Evolutionary conservation across 2,113 vertebrate genomes (phyloP).

Genomic region (Bubo bubo): DNA sequence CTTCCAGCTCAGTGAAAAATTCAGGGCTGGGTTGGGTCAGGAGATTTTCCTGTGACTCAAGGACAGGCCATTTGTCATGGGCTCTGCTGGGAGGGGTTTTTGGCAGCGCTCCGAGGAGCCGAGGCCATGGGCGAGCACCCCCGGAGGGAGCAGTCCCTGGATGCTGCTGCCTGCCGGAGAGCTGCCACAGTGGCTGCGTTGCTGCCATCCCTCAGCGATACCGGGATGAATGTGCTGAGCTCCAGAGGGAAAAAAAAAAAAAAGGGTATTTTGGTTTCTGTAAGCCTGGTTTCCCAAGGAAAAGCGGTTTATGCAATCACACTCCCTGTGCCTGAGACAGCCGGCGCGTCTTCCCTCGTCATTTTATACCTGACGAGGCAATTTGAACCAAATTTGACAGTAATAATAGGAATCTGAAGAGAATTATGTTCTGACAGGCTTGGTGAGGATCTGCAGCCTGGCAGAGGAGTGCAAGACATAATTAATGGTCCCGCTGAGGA

Average conservation of each 20-base stretch:
- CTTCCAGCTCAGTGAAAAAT: background rate
- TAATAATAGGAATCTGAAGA: constrained; percentile 15
- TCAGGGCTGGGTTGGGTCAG: background rate
- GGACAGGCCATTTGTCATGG: background rate
- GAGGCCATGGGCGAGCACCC: fast-evolving
- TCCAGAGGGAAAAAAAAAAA: background rate
- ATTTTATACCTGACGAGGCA: background rate
- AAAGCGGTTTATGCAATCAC: background rate
- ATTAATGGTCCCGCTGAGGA: background rate
- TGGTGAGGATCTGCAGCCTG: background rate
- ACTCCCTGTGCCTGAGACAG: background rate
- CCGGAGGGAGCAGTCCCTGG: fast-evolving
- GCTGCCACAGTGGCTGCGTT: fast-evolving
- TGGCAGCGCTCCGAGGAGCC: fast-evolving
- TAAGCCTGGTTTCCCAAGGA: background rate
- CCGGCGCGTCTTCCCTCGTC: fast-evolving
- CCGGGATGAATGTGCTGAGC: background rate
- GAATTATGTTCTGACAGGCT: background rate
- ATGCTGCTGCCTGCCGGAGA: background rate
- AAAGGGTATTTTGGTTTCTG: background rate
- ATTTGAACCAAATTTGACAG: background rate
- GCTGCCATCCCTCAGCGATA: fast-evolving
- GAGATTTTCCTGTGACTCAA: background rate
- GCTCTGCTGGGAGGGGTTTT: background rate
- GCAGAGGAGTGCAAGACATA: background rate